phyloP scores from a whole-genome alignment of 2,113 vertebrate genomes.

The Suricata suricatta region DNA sequence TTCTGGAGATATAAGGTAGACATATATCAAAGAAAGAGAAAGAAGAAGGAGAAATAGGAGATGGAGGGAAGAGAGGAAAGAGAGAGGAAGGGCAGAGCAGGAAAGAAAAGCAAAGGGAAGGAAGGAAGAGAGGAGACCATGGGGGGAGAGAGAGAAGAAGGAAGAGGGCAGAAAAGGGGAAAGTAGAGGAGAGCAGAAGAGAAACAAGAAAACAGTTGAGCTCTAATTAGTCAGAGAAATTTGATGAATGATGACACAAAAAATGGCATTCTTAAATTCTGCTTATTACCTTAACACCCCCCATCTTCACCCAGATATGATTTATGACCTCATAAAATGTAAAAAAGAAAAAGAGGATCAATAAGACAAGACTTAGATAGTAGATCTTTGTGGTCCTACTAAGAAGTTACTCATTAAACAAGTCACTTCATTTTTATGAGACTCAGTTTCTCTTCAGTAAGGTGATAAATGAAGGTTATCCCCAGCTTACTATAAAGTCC shows the following conservation, averaged over 20 bases:
- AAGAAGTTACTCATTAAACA: background rate
- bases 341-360: background rate
- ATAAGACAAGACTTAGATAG: background rate
- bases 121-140: background rate
- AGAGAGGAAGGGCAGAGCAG: background rate
- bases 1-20: conserved; percentile 78
- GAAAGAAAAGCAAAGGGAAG: background rate
- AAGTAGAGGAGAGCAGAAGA: background rate
- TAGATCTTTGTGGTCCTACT: background rate
- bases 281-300: background rate
- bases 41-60: no score
- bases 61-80: no score
- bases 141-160: accelerated
- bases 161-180: no score
- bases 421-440: background rate
- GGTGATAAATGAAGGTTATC: background rate
- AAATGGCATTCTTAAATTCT: background rate
- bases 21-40: background rate
- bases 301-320: background rate
- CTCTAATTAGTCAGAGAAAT: conserved; percentile 10
- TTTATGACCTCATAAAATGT: background rate
- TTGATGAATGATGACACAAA: background rate
- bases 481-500: background rate
- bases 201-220: background rate
- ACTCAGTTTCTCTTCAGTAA: background rate